Evolutionary conservation across 1,140 invertebrate species (phyloP), one percentile per base, ranked within the genome.

Genomic region (Drosophila bocqueti): DNA sequence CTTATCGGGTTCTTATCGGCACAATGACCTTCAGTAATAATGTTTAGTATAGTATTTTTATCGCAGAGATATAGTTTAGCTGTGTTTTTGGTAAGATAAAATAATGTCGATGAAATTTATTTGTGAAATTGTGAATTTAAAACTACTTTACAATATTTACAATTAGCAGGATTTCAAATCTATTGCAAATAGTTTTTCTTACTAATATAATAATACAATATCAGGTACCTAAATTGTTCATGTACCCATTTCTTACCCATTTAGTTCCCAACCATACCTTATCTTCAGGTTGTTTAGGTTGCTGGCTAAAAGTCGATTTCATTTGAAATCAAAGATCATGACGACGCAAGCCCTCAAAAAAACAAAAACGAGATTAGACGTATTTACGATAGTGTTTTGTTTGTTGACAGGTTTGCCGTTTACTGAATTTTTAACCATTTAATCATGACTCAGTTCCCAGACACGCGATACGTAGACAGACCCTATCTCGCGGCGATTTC

Each of bases 401-500:
- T 72, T 73, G 31, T 60, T 50, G 38, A 38, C 49, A 69, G 18
- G 38, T n/a, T 18, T 18, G 4, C 3, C 11, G 18, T 16, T n/a
- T 57, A 8, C 3, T 57, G 11, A 26, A 36, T 21, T 45, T 36
- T 26, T 40, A 40, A 18, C 13, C 45, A 47, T 49, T 26, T 72
- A 60, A 72, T n/a, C 66, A 60, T 60, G 67, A 59, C 54, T 72
- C 31, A 13, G 54, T 55, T 15, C 0, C 6, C n/a, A 59, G 66
- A 71, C 26, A 34, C 36, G 61, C 36, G 18, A 49, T 49, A 21
- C 15, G 43, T 4, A 21, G 10, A 0, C 43, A 36, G 15, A 16
- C 10, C 18, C n/a, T 11, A 47, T 26, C 13, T 40, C 3, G 6
- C 15, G 21, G 29, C 34, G 38, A 68, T 66, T 15, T 36, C 10